A percentile compares a stretch with the other conserved stretches of the same genome.
phyloP scores from a whole-genome alignment of 2,797 vertebrate genomes.

The Muscicapa striata region DNA sequence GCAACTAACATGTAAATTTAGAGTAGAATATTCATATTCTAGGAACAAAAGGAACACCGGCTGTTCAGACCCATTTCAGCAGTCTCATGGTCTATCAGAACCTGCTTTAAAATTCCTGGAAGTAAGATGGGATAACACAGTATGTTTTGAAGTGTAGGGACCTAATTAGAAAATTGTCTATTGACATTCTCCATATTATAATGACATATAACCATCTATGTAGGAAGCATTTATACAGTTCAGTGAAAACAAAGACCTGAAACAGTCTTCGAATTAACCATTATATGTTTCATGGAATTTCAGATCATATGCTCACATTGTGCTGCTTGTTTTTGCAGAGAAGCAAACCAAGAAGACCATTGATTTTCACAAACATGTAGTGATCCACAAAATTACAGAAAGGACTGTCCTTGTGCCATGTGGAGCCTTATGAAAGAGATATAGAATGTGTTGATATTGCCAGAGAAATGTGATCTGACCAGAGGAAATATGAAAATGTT shows the following conservation, averaged over 20 bases:
- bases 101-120: slow-evolving; percentile 20
- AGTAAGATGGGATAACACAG: neutral
- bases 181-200: neutral
- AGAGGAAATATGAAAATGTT: rapidly evolving
- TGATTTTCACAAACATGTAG: neutral
- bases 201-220: neutral
- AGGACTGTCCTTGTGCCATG: neutral
- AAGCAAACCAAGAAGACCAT: neutral
- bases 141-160: neutral
- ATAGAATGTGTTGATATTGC: neutral
- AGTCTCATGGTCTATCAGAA: neutral
- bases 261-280: neutral
- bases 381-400: neutral
- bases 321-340: neutral
- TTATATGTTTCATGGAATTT: neutral
- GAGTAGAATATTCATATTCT: neutral
- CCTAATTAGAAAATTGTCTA: neutral
- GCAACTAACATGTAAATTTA: neutral
- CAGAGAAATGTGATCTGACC: neutral
- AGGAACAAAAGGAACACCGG: neutral
- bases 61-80: neutral
- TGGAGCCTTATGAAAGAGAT: neutral
- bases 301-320: neutral
- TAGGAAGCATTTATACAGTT: neutral
- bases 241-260: neutral